Evolutionary conservation across 2,888 invertebrate species (phyloP), one percentile per base, ranked within the genome.

Genomic region (Pycnomerus fuliginosus): DNA sequence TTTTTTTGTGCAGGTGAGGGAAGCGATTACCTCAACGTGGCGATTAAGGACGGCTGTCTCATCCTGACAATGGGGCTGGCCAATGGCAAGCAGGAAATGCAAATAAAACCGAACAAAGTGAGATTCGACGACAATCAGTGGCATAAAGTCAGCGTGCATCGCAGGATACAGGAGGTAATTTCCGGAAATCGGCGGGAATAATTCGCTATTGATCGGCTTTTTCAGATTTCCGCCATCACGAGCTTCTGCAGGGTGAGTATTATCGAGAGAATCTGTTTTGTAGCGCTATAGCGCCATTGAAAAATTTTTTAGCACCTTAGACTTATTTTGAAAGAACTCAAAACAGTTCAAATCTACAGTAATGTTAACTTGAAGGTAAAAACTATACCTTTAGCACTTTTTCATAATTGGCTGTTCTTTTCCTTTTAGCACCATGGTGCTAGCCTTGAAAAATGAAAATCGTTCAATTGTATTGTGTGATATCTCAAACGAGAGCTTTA

Each of bases 41-140:
- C 91, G 0, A 80, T 96, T 17, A 84, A 87, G 50, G 93, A 94
- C 65, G 95, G 95, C 0, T 90, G 90, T 2, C 84, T 93, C 4
- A 85, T 88, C 17, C 78, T 95, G 33, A 87, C 89, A 27, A 91
- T 95, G 85, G 91, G 91, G 1, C 77, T 96, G 14, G 90, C 94
- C 2, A 90, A 90, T 63, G 91, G 91, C 4, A 87, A 90, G 67
- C 84, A 91, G 67, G 91, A 91, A 75, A 84, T 90, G 80, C 90
- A 85, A 67, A 90, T 93, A 61, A 90, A 87, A 68, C 92, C 93
- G 0, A 83, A 88, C 31, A 85, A 85, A 72, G 85, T 93, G 16
- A 82, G 93, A 33, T 94, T 96, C 70, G 94, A 96, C 68, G 96
- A 96, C 73, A 93, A 95, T 73, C 90, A 92, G 69, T 96, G 95